Percentiles rank a stretch among this genome's conserved stretches.
These are phyloP conservation scores for Escarpia spicata DNA, from an alignment of 2,888 invertebrate genomes.

Conservation along the genomic window DNA sequence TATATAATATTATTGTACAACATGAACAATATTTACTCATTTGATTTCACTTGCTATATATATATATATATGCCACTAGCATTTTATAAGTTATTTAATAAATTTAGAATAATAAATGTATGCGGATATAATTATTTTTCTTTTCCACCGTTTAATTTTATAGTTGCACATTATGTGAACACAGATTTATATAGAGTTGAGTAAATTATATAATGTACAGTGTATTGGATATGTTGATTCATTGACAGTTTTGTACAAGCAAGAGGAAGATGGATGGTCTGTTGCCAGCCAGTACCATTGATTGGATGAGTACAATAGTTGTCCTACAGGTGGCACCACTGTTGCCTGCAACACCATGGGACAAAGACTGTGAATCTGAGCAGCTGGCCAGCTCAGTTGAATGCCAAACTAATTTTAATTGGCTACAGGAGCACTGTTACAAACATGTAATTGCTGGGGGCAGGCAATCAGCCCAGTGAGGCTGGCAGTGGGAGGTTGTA, in stretches of 20 bases:
- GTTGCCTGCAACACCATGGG: neutral
- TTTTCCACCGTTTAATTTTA: too few species aligned
- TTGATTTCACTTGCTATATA: too few species aligned
- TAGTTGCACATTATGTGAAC: too few species aligned
- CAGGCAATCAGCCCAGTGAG: neutral
- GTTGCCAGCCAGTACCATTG: neutral
- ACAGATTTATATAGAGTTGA: too few species aligned
- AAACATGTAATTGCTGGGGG: neutral
- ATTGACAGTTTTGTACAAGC: neutral
- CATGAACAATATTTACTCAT: too few species aligned
- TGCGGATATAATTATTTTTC: too few species aligned
- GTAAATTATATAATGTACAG: too few species aligned
- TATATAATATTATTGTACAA: too few species aligned
- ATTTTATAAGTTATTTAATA: too few species aligned
- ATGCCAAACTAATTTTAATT: constrained; percentile 13
- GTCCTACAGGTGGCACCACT: neutral
- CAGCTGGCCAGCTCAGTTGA: constrained; percentile 1
- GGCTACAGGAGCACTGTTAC: constrained; percentile 6
- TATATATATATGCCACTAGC: too few species aligned
- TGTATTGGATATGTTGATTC: too few species aligned
- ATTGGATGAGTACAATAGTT: neutral
- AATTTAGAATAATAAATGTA: too few species aligned
- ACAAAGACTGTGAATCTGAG: neutral
- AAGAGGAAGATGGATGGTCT: neutral
- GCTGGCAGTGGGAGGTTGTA: neutral